Evolutionary conservation across 1,140 invertebrate genomes (phyloP), one percentile per base, ranked within the genome.

Genomic region (Anastatus disparis): DNA sequence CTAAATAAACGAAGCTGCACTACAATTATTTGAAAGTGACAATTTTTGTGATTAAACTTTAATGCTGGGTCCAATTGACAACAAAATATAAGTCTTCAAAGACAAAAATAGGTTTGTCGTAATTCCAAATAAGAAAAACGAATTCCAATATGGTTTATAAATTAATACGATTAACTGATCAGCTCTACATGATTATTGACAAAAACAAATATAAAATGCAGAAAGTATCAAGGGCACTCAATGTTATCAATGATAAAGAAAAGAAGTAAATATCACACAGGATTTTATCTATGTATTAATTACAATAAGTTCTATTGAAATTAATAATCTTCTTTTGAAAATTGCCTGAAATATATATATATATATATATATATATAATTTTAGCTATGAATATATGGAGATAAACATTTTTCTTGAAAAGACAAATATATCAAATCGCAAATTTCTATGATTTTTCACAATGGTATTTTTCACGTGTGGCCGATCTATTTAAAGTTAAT

Each of bases 191-290:
- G 20, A 58, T 58, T 58, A 40, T 58, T 27, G n/a, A n/a, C n/a
- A 31, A 55, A 2, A 29, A 20, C 3, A 15, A 48, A 35, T 52
- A 22, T n/a, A 48, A 61, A 42, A 15, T 27, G 48, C 48, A 70
- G 50, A 70, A 70, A 64, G 68, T 70, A 70, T 70, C 68, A 70
- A 70, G 68, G 52, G 22, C 15, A 20, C 52, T 70, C 20, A 9
- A 55, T 62, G 29, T 26, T 62, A 42, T 53, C 24, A 35, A 27
- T 22, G 38, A 17, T 40, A 42, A 52, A 48, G 35, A 69, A 53
- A 38, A 66, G 15, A n/a, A n/a, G 46, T 42, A 65, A 48, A 67
- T 56, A 42, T 26, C 10, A 42, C 31, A 3, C n/a, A 67, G 15
- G 31, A 55, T 55, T 55, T 56, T 44, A 15, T 44, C 17, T 40